Evolutionary conservation across 2,797 vertebrate species (phyloP).

Genomic region (Coendou prehensilis): DNA sequence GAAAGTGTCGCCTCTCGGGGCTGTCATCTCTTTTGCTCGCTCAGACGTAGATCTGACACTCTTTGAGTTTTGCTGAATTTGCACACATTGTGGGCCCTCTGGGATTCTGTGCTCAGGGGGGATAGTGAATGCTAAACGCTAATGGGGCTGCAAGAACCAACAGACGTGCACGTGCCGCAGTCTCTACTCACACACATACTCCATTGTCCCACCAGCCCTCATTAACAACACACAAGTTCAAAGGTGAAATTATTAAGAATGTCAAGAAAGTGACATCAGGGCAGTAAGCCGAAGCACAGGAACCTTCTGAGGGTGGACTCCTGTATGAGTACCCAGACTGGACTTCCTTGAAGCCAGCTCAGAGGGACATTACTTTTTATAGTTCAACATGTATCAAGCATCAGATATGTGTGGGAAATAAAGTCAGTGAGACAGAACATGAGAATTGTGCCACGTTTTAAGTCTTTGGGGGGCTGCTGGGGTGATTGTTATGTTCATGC

Average conservation of each 20-base stretch:
- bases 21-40: neutral
- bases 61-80: conserved; percentile 14
- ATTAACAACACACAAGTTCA: conserved; percentile 36
- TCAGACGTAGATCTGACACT: neutral
- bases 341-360: neutral
- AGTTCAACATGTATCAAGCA: conserved; percentile 10
- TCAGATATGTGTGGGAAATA: conserved; percentile 7
- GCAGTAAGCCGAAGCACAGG: neutral
- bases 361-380: neutral
- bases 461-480: neutral
- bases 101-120: neutral
- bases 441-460: neutral
- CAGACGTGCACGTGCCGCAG: neutral
- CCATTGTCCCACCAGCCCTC: neutral
- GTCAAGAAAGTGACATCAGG: neutral
- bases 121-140: neutral
- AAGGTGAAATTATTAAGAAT: conserved; percentile 42
- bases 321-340: neutral
- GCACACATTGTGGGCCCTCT: neutral
- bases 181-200: neutral
- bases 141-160: neutral
- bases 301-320: neutral
- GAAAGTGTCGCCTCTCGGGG: neutral
- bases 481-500: neutral
- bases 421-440: neutral